Evolutionary conservation across 2,797 vertebrate species (phyloP), one percentile per base, ranked within the genome.

Genomic region (Channallabes apus): DNA sequence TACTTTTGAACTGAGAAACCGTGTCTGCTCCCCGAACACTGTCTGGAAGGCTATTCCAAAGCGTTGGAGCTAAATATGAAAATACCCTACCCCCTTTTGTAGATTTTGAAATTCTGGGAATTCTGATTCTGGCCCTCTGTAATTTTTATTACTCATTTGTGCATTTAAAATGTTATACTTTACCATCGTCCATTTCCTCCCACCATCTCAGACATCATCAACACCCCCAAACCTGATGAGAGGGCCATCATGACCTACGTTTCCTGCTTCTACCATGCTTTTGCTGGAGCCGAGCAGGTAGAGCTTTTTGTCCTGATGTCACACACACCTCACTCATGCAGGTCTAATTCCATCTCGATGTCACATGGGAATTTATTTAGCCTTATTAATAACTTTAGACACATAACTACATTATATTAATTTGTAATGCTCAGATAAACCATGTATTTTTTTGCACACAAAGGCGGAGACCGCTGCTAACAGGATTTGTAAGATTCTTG

Each of bases 241-340:
- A 96, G 96, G 89, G 96, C 96, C 92, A 96, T 97, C 94, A 97
- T 97, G 96, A 97, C 96, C 90, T 97, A 97, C n/a, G 96, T 97
- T 92, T 97, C 96, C 93, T 96, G 96, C 91, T 97, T 97, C 93
- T 97, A 97, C 93, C 96, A 97, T 82, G 96, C 96, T 91, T 97
- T 97, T 93, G 97, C 96, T 88, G 96, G 96, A 93, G 96, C 96
- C 90, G 96, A 97, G 94, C 97, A 97, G 96, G 96, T 97, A 96
- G 93, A 90, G 0, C 29, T 35, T 12, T 59, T 17, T 71, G 27
- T n/a, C 29, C 27, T n/a, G 20, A 82, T 17, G 38, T 24, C 18
- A 51, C 17, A 51, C 24, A 12, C 61, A 20, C n/a, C n/a, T 67
- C 22, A 6, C 12, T 68, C n/a, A 22, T 35, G 7, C 72, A 54